Evolutionary conservation across 2,888 invertebrate genomes (phyloP).

Genomic region (Diadegma fenestrale): DNA sequence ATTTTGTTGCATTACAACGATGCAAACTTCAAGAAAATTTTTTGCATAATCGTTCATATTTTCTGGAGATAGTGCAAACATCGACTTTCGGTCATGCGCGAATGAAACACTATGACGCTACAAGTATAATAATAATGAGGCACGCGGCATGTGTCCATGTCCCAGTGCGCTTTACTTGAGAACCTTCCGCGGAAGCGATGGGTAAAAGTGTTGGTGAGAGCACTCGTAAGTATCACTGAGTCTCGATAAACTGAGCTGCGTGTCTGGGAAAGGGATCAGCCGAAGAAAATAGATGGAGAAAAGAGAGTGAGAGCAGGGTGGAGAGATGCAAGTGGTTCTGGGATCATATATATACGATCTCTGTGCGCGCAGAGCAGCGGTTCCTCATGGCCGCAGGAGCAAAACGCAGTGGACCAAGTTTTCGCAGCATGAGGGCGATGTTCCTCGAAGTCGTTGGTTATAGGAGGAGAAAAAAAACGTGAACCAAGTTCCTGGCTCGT

Average conservation of each 20-base stretch:
- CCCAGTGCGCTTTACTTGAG: conserved; percentile 42
- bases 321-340: background rate
- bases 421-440: conserved; percentile 60
- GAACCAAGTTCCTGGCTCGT: conserved; percentile 49
- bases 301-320: conserved; percentile 8
- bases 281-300: conserved; percentile 8
- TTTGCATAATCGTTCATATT: background rate
- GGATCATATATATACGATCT: conserved; percentile 48
- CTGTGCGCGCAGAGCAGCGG: conserved; percentile 42
- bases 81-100: conserved; percentile 13
- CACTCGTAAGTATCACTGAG: conserved; percentile 63
- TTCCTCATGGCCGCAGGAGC: conserved; percentile 51
- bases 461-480: conserved; percentile 30
- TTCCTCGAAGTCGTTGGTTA: conserved; percentile 48
- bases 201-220: conserved; percentile 46
- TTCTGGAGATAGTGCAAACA: background rate
- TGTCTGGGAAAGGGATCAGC: conserved; percentile 50
- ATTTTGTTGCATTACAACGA: no score
- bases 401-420: conserved; percentile 61
- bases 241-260: conserved; percentile 60
- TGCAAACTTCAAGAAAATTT: no score
- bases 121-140: background rate
- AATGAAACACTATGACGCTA: conserved; percentile 13
- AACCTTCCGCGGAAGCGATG: conserved; percentile 24
- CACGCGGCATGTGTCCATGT: conserved; percentile 15